Evolutionary conservation across 1,140 invertebrate genomes (phyloP), one percentile per base, ranked within the genome.

Genomic region (Nasonia giraulti): DNA sequence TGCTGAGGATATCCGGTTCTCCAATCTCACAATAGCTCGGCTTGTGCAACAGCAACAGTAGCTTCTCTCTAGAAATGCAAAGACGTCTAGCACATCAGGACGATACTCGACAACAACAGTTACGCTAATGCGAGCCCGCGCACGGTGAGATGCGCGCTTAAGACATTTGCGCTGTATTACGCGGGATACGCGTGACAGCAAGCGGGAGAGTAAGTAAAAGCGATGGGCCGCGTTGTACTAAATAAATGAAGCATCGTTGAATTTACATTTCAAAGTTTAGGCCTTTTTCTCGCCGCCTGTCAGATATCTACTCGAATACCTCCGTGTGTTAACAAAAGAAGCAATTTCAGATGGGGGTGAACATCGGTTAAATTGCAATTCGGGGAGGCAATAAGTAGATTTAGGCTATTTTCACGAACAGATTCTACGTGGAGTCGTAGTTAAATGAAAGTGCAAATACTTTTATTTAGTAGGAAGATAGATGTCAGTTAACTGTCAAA

Each of bases 231-330:
- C 20, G 20, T 75, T 66, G 44, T 62, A 27, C 14, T 75, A 50
- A 75, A 75, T 82, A 82, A 74, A 82, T 82, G 71, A 74, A 82
- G 17, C 71, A 74, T 73, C 31, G 44, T 44, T n/a, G 23, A n/a
- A 82, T 82, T 75, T 75, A 62, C 71, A 62, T 75, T 75, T 82
- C 71, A 62, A 82, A 82, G 80, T 74, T 82, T 23, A 12, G 23
- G 40, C 33, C 14, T 23, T 40, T 20, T 5, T n/a, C 20, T n/a
- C 55, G 17, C 55, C 55, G 2, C 55, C 55, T 50, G 47, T 14
- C 20, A 62, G 55, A 6, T 5, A 62, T 79, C 12, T 62, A 33
- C 33, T 20, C 8, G 12, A 2, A 40, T 4, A 62, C 31, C 2
- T 66, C 77, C 17, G 10, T 50, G 7, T 14, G 20, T 73, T 33